These are phyloP conservation scores for Synchiropus splendidus DNA, from an alignment of 2,113 vertebrate species.

Conservation along the genomic window DNA sequence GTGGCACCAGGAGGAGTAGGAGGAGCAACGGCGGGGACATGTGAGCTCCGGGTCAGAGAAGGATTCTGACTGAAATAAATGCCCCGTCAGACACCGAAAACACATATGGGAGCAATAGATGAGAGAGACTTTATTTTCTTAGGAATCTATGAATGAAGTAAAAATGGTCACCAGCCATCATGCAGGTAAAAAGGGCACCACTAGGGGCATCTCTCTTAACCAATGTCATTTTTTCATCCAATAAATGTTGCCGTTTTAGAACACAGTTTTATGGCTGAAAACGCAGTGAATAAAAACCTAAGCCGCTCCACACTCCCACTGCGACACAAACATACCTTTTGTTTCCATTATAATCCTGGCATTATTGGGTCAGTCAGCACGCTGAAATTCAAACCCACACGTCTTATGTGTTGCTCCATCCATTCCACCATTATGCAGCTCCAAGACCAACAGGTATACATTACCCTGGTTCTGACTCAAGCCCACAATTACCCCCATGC, in stretches of 20 bases:
- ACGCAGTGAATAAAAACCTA: no score
- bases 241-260: no score
- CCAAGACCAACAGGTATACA: constrained; percentile 19
- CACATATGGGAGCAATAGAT: constrained; percentile 40
- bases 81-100: not conserved
- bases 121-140: constrained; percentile 47
- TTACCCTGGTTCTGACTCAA: constrained; percentile 54
- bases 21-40: no score
- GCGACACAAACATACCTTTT: not conserved
- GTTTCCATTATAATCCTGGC: not conserved
- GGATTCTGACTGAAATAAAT: not conserved
- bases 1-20: no score
- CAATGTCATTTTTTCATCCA: no score
- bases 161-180: not conserved
- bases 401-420: not conserved
- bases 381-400: not conserved
- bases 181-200: not conserved
- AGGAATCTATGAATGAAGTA: constrained; percentile 13
- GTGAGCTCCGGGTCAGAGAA: not conserved
- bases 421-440: not conserved
- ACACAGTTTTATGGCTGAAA: no score
- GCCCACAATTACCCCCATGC: constrained; percentile 54
- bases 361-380: not conserved
- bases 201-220: no score
- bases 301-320: not conserved